Evolutionary conservation across 2,888 invertebrate genomes (phyloP), one percentile per base, ranked within the genome.

Genomic region (Biston betularia): DNA sequence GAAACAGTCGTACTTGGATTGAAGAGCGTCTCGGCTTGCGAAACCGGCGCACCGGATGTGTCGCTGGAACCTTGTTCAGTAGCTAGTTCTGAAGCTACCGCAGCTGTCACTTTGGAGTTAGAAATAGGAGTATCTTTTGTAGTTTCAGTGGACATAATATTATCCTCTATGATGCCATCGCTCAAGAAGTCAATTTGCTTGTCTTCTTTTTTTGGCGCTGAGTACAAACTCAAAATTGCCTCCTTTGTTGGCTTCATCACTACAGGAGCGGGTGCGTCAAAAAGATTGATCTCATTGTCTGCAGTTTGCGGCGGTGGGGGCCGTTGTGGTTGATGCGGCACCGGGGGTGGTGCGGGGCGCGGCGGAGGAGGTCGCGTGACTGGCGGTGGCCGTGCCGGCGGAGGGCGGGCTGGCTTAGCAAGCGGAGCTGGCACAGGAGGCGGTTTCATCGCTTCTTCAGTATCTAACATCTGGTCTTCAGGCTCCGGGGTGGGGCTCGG

Each of bases 401-500:
- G 9, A 75, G 73, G 74, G 11, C 71, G 55, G 7, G 63, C 60
- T 11, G 66, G 69, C 40, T 63, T 63, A 6, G 40, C 45, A 4
- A 35, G 46, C 50, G 63, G 85, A 1, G 85, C 87, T 0, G 83
- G 85, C 11, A 86, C 82, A 6, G 84, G 76, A 73, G 88, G 85
- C 0, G 89, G 56, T 6, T 55, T 66, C 63, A 88, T 86, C 0
- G 38, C 59, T 71, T 70, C 42, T 69, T 87, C 85, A 33, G 24
- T 64, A 44, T 69, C 71, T 9, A 68, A 48, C 9, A 45, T 65
- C 45, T 89, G 58, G n/a, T 83, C 84, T 10, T 81, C 79, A 4
- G 69, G 96, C 94, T 88, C 97, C 15, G 90, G 97, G 0, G 97
- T 97, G 3, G 97, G 98, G 79, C 97, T 97, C 0, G 98, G 97